Base-by-base conservation (phyloP, 2,888 invertebrate genomes). In the Glyphotaelius pellucidus region DNA sequence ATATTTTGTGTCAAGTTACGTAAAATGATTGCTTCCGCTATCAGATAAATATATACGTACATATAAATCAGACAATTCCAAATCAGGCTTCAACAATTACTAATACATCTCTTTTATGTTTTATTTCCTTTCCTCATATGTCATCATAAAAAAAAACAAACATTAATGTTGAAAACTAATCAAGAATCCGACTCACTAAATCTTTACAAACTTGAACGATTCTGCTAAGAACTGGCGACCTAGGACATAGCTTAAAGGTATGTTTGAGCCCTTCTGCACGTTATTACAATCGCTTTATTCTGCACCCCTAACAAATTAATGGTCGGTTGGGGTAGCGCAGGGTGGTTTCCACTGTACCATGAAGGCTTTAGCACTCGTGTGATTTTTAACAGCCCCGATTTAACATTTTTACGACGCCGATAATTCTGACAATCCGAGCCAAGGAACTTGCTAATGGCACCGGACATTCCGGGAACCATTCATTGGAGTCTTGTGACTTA, bases 381-480 rank as follows among this genome's bases (percentile, higher is more conserved):
- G 93, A 93, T 92, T 92, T 92, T 92, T 93, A 93, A 91, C 92
- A 90, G 32, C 89, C 81, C 42, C 92, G 90, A 93, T 93, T 92
- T 91, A 93, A 90, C 92, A 93, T 93, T 92, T 93, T 93, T 93
- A 93, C 92, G 93, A 93, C 83, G 91, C 79, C 93, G 90, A 93
- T 93, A 93, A 92, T 92, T 93, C 87, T 88, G 85, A 90, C 93
- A 92, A 93, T 93, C 93, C 89, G 81, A 92, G 30, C 35, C 88
- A 25, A 89, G 25, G 88, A 52, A 89, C 79, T 89, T 89, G 88
- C 35, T 89, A 89, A 89, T 35, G 35, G 32, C n/a, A 32, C 80
- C 12, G 79, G 42, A 38, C 86, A 30, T 25, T 11, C n/a, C 31
- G 88, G 12, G 35, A 79, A 30, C 88, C 88, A 30, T 86, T 38